Evolutionary conservation across 2,113 vertebrate genomes (phyloP).

Genomic region (Grallaria varia): DNA sequence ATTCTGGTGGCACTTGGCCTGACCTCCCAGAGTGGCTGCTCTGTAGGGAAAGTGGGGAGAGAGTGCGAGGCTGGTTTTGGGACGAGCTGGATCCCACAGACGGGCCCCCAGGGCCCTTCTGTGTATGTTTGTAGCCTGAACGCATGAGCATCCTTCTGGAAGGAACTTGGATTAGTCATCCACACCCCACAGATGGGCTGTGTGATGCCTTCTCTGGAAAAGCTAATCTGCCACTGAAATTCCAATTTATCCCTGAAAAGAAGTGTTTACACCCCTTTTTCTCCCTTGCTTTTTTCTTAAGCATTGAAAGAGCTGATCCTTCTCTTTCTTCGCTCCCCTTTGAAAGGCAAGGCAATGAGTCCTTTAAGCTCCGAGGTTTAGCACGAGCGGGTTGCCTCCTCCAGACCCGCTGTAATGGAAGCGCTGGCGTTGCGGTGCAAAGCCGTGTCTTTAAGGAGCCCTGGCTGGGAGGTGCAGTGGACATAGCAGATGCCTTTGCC

Average conservation of each 20-base stretch:
- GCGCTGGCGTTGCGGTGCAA: not conserved
- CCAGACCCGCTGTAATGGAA: not conserved
- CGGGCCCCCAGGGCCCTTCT: not conserved
- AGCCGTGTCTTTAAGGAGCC: constrained; percentile 41
- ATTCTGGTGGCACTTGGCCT: not conserved
- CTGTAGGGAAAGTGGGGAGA: too few species aligned
- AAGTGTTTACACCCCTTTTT: not conserved
- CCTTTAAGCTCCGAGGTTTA: not conserved
- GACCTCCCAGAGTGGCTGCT: not conserved
- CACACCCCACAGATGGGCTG: constrained; percentile 51
- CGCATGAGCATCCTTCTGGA: constrained; percentile 49
- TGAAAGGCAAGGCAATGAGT: not conserved
- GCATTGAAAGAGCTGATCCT: not conserved
- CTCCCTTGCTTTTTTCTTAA: not conserved
- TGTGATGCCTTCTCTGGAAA: constrained; percentile 33
- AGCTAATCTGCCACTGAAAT: constrained; percentile 41
- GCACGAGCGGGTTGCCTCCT: not conserved
- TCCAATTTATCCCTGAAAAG: constrained; percentile 13
- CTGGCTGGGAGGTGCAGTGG: not conserved
- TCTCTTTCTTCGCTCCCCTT: not conserved
- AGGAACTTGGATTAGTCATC: constrained; percentile 63
- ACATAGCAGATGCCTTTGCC: constrained; percentile 10
- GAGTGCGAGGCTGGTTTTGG: not conserved
- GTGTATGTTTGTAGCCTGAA: not conserved
- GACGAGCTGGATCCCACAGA: not conserved